These are phyloP conservation scores for Vulpes ferrilata DNA, from an alignment of 2,113 vertebrate genomes.

Conservation along the genomic window DNA sequence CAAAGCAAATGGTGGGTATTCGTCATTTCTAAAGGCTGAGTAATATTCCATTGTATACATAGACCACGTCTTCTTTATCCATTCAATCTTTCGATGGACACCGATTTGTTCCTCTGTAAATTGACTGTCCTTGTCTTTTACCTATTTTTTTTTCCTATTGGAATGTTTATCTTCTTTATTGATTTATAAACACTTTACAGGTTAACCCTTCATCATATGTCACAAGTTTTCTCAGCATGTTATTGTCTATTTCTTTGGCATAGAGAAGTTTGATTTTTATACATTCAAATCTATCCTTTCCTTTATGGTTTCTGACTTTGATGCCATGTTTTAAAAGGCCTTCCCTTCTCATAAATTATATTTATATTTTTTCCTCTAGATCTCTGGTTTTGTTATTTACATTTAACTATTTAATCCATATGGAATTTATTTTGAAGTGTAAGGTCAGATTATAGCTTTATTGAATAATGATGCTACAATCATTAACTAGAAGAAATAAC, in stretches of 20 bases:
- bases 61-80: too few relatives aligned
- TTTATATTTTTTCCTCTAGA: background rate
- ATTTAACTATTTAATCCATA: background rate
- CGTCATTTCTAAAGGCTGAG: too few relatives aligned
- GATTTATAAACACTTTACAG: background rate
- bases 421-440: constrained; percentile 35
- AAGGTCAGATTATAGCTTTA: constrained; percentile 11
- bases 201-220: background rate
- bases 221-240: background rate
- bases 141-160: background rate
- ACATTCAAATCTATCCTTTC: background rate
- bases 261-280: background rate
- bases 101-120: constrained; percentile 6
- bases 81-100: too few relatives aligned
- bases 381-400: background rate
- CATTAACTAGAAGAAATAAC: background rate
- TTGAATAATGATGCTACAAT: background rate
- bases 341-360: background rate
- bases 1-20: too few relatives aligned
- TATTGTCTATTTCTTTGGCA: constrained; percentile 9
- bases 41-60: too few relatives aligned
- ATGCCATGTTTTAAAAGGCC: background rate
- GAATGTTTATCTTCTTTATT: background rate
- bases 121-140: background rate
- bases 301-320: background rate